Evolutionary conservation across 2,797 vertebrate species (phyloP).

Genomic region (Hydrolagus colliei): DNA sequence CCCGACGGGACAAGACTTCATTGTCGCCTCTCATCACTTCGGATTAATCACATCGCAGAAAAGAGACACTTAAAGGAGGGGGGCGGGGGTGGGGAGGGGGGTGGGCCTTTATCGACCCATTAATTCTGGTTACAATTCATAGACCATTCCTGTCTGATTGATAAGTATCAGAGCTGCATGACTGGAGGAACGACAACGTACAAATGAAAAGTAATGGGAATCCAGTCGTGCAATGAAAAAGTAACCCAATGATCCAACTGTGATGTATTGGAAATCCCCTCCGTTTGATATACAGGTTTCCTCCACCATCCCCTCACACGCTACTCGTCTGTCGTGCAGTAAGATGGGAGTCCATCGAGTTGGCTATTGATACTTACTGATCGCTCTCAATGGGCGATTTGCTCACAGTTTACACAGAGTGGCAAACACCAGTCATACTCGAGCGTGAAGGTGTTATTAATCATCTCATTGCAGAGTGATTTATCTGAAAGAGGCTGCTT

Average conservation of each 20-base stretch:
- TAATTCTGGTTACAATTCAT: too few species aligned
- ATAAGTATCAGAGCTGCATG: too few species aligned
- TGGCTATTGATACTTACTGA: not conserved
- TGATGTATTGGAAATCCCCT: not conserved
- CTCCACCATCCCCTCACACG: too few species aligned
- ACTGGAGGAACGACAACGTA: not conserved
- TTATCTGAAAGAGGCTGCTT: not conserved
- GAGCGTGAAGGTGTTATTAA: not conserved
- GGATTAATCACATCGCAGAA: too few species aligned
- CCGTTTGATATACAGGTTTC: not conserved
- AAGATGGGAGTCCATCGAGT: not conserved
- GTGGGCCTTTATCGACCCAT: too few species aligned
- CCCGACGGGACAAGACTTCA: too few species aligned
- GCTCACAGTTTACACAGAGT: not conserved
- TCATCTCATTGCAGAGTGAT: not conserved
- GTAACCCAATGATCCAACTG: not conserved
- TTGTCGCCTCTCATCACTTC: too few species aligned
- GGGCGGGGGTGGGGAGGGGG: too few species aligned
- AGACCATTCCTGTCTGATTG: too few species aligned
- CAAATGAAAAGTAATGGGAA: not conserved
- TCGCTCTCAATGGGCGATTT: not conserved
- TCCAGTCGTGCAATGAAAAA: not conserved
- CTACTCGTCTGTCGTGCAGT: not conserved
- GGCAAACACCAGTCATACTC: too few species aligned
- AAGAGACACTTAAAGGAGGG: too few species aligned